Percentiles rank a stretch among this genome's conserved stretches.
These are phyloP conservation scores for Caenorhabditis remanei DNA, from an alignment of 1,140 invertebrate species.

Conservation along the genomic window DNA sequence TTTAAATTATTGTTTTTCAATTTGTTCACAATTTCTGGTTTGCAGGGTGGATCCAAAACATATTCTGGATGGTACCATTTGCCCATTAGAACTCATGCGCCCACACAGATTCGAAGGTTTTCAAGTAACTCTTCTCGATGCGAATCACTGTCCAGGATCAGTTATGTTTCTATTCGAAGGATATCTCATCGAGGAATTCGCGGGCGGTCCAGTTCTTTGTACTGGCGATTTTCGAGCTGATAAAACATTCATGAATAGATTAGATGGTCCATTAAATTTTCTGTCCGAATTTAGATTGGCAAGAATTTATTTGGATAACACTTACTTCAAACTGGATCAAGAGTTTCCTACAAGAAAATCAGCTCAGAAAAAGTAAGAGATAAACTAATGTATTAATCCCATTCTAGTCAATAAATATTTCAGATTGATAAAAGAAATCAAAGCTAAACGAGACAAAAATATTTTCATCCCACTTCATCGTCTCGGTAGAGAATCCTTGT, in stretches of 20 bases:
- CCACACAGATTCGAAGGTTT: background rate
- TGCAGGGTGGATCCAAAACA: background rate
- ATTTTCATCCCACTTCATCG: background rate
- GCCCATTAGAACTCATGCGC: background rate
- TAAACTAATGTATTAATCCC: background rate
- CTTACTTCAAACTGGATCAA: background rate
- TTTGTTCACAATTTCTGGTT: background rate
- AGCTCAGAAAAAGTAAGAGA: background rate
- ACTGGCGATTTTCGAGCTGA: slow-evolving; percentile 20
- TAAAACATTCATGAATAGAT: background rate
- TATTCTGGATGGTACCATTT: background rate
- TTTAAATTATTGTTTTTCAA: no score
- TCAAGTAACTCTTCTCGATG: background rate
- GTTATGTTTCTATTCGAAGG: slow-evolving; percentile 21
- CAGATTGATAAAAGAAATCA: background rate
- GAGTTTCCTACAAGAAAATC: background rate
- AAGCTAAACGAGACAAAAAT: background rate
- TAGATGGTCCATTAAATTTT: background rate
- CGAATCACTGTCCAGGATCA: slow-evolving; percentile 17
- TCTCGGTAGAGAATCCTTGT: background rate
- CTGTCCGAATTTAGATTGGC: background rate
- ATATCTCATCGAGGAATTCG: background rate
- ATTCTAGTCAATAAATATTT: background rate
- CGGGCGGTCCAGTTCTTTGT: slow-evolving; percentile 1
- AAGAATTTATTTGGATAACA: slow-evolving; percentile 17